Evolutionary conservation across 2,797 vertebrate species (phyloP), one percentile per base, ranked within the genome.

Genomic region (Euthynnus affinis): DNA sequence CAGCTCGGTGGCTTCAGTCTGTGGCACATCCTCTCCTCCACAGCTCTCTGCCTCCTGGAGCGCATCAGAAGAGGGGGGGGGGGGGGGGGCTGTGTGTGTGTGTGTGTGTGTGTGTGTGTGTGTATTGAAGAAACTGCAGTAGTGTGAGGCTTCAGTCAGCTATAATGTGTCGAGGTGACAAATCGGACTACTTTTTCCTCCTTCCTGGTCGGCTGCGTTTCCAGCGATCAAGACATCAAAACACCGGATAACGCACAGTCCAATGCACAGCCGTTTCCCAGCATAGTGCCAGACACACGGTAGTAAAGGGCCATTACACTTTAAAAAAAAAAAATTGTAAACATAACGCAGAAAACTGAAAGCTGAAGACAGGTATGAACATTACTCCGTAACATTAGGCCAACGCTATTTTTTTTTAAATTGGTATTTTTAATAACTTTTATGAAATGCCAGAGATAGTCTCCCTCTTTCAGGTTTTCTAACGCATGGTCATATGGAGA

Each of bases 211-310:
- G 74, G 51, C 57, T 56, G 74, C 61, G 62, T 89, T 89, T 92
- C 78, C 81, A 88, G 63, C 42, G 74, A 80, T 80, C 76, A n/a
- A 91, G 85, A 92, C 91, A 88, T 93, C 88, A 93, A 90, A 93
- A 87, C 85, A 75, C 81, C 83, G 76, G 81, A 89, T 80, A 66
- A 71, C 53, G 56, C 81, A 46, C 59, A 74, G 80, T 76, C 76
- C 71, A 78, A 4, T n/a, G 76, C 74, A 18, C 68, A 75, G 34
- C 55, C 70, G 37, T 22, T 78, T 85, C 56, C 77, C 81, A 79
- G 60, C 42, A 49, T 2, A 56, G 82, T 81, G 90, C 64, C 71
- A 92, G 78, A 88, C 85, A 59, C 85, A 59, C 42, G n/a, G 18
- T 8, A 22, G 46, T 20, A 18, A 10, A n/a, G 49, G n/a, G 17